These are phyloP conservation scores for Junco hyemalis DNA, from an alignment of 2,113 vertebrate species.

Conservation along the genomic window DNA sequence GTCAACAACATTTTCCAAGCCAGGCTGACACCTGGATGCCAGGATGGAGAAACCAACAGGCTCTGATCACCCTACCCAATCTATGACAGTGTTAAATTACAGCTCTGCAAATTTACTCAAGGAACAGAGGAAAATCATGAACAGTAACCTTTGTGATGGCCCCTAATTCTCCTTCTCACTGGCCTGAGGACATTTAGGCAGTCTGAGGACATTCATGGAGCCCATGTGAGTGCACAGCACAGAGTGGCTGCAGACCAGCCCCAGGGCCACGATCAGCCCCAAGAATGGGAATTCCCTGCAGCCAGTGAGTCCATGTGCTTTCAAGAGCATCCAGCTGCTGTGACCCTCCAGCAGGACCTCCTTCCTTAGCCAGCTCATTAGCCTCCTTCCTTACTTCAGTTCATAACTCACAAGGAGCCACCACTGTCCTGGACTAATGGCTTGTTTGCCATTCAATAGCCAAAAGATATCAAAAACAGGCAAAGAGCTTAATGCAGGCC, in stretches of 20 bases:
- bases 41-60: neutral
- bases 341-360: neutral
- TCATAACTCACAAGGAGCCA: conserved; percentile 22
- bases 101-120: neutral
- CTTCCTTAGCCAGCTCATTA: neutral
- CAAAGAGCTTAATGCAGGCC: neutral
- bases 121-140: neutral
- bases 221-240: neutral
- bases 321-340: neutral
- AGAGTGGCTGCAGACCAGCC: neutral
- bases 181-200: neutral
- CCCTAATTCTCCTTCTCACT: neutral
- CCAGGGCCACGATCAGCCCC: neutral
- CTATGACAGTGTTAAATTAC: conserved; percentile 9
- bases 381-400: neutral
- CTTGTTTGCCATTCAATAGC: neutral
- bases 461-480: conserved; percentile 10
- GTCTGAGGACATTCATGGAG: neutral
- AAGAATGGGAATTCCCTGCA: neutral
- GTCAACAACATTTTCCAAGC: neutral
- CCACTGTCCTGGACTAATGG: neutral
- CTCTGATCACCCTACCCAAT: neutral
- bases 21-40: neutral
- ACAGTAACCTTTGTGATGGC: neutral
- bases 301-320: neutral